Evolutionary conservation across 2,113 vertebrate genomes (phyloP).

Genomic region (Cephalopholis sonnerati): DNA sequence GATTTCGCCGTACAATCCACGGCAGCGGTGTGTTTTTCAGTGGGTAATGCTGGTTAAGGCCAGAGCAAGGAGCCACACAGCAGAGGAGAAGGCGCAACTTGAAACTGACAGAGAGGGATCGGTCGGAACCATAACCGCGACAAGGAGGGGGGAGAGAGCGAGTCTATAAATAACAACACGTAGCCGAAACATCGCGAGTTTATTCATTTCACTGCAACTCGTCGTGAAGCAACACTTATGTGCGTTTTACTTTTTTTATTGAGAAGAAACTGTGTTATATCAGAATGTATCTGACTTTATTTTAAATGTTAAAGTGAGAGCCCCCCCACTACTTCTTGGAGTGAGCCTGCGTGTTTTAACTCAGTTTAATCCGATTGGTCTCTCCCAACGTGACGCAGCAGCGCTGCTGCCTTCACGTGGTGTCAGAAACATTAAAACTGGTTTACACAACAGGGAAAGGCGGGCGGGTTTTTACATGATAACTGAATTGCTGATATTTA

Average conservation of each 20-base stretch:
- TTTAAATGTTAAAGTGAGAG: accelerated
- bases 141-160: constrained; percentile 33
- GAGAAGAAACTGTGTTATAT: accelerated
- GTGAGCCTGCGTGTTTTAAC: constrained; percentile 57
- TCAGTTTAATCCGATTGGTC: constrained; percentile 85
- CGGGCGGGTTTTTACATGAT: neutral
- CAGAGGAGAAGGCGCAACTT: constrained; percentile 77
- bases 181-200: accelerated
- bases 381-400: constrained; percentile 74
- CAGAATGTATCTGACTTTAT: accelerated
- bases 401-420: constrained; percentile 50
- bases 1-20: constrained; percentile 13
- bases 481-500: neutral
- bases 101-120: constrained; percentile 80
- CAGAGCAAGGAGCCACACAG: constrained; percentile 33
- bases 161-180: neutral
- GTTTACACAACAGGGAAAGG: constrained; percentile 18
- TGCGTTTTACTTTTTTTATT: too few species aligned
- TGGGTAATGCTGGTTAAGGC: neutral
- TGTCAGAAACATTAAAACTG: constrained; percentile 26
- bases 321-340: constrained; percentile 10
- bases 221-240: neutral
- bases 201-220: accelerated
- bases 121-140: constrained; percentile 50
- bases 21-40: neutral